Evolutionary conservation across 2,888 invertebrate species (phyloP).

Genomic region (Ormia ochracea): DNA sequence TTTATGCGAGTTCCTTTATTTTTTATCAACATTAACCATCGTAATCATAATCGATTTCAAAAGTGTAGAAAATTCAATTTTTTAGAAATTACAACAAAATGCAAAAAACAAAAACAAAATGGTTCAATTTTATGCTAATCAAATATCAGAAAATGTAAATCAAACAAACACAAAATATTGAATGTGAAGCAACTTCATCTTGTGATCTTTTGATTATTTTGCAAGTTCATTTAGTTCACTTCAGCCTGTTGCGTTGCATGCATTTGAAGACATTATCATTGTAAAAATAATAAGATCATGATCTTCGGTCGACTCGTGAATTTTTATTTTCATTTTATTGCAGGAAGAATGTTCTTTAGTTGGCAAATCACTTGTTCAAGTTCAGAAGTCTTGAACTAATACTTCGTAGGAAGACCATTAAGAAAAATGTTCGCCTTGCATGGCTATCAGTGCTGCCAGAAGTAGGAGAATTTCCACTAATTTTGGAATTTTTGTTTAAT

Average conservation of each 20-base stretch:
- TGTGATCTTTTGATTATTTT: constrained; percentile 22
- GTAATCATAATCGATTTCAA: constrained; percentile 53
- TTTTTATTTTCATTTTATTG: constrained; percentile 59
- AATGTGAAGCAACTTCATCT: background rate
- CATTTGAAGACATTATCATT: constrained; percentile 9
- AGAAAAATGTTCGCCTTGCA: background rate
- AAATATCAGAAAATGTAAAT: constrained; percentile 37
- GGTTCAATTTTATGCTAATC: constrained; percentile 54
- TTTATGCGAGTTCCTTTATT: background rate
- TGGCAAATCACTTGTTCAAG: constrained; percentile 35
- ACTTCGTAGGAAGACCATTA: constrained; percentile 23
- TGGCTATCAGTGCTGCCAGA: background rate
- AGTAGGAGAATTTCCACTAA: too few species aligned
- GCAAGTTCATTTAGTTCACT: constrained; percentile 38
- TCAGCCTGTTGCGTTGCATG: constrained; percentile 7
- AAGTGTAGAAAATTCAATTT: constrained; percentile 52
- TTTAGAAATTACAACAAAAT: constrained; percentile 9
- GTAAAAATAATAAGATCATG: constrained; percentile 53
- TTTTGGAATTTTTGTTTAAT: too few species aligned
- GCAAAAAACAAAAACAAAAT: constrained; percentile 48
- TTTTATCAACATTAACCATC: constrained; percentile 30
- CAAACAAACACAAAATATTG: constrained; percentile 16
- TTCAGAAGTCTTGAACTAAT: constrained; percentile 63
- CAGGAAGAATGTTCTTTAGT: background rate
- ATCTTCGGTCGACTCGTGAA: constrained; percentile 60